These are phyloP conservation scores for Zaprionus lineosus DNA, from an alignment of 2,888 invertebrate genomes.

Conservation along the genomic window DNA sequence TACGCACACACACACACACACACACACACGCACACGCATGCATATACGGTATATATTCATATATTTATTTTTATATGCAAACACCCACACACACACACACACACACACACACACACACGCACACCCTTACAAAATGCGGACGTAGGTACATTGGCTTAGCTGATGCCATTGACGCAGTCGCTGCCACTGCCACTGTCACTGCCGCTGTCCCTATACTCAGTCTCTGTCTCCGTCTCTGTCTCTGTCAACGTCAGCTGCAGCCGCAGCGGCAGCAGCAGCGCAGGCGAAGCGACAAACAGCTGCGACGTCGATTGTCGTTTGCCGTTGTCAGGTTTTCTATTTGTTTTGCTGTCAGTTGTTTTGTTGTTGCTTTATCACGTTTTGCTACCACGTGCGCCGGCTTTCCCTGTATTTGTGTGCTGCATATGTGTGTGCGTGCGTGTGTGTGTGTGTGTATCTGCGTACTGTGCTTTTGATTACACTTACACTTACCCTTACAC, in stretches of 20 bases:
- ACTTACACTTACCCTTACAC: constrained; percentile 9
- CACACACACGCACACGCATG: too few species aligned
- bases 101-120: too few species aligned
- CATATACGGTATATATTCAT: too few species aligned
- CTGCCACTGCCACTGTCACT: constrained; percentile 10
- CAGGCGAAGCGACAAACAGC: constrained; percentile 34
- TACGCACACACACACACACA: too few species aligned
- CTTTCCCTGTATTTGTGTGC: constrained; percentile 43
- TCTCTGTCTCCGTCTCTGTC: constrained; percentile 18
- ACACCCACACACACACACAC: too few species aligned
- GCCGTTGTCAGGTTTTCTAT: constrained; percentile 71
- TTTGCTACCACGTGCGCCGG: constrained; percentile 81
- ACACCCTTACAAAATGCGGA: too few species aligned
- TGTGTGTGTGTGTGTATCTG: constrained; percentile 14
- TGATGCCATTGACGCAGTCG: too few species aligned
- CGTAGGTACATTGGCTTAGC: too few species aligned
- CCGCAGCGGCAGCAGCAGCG: constrained; percentile 5
- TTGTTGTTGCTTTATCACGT: constrained; percentile 80
- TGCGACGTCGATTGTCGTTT: constrained; percentile 16
- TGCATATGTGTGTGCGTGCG: constrained; percentile 25
- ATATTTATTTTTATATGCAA: too few species aligned
- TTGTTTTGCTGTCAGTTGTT: constrained; percentile 71
- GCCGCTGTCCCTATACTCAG: too few species aligned
- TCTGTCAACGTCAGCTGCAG: not conserved
- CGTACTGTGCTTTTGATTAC: constrained; percentile 23